Evolutionary conservation across 2,888 invertebrate species (phyloP).

Genomic region (Carterocephalus palaemon): DNA sequence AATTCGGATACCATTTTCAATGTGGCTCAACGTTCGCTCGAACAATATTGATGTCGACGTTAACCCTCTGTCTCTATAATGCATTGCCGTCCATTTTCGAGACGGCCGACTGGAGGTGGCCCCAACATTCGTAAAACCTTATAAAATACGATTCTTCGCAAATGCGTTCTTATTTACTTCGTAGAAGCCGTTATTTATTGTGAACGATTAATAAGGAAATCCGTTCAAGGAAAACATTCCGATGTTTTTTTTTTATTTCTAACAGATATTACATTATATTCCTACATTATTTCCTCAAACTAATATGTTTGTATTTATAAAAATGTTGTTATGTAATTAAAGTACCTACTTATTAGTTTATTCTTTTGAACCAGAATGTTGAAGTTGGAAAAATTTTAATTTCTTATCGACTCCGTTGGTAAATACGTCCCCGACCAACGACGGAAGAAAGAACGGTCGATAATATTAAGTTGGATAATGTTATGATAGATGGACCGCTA

Average conservation of each 20-base stretch:
- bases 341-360: too few relatives aligned
- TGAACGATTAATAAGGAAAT: constrained; percentile 14
- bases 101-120: constrained; percentile 50
- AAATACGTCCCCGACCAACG: too few relatives aligned
- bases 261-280: too few relatives aligned
- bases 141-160: constrained; percentile 39
- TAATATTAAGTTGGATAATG: too few relatives aligned
- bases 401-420: too few relatives aligned
- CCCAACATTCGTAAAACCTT: constrained; percentile 61
- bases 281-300: constrained; percentile 27
- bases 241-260: neutral
- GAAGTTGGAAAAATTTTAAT: too few relatives aligned
- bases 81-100: constrained; percentile 60
- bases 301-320: neutral
- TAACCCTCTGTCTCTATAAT: constrained; percentile 55
- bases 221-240: neutral
- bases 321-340: neutral
- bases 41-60: constrained; percentile 2
- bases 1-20: too few relatives aligned
- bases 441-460: too few relatives aligned
- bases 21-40: too few relatives aligned
- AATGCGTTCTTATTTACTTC: constrained; percentile 13
- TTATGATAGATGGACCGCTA: too few relatives aligned
- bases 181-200: constrained; percentile 10
- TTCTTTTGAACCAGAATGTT: too few relatives aligned